Base-by-base conservation (phyloP, 2,888 invertebrate species). In the Tachystola acroxantha region DNA sequence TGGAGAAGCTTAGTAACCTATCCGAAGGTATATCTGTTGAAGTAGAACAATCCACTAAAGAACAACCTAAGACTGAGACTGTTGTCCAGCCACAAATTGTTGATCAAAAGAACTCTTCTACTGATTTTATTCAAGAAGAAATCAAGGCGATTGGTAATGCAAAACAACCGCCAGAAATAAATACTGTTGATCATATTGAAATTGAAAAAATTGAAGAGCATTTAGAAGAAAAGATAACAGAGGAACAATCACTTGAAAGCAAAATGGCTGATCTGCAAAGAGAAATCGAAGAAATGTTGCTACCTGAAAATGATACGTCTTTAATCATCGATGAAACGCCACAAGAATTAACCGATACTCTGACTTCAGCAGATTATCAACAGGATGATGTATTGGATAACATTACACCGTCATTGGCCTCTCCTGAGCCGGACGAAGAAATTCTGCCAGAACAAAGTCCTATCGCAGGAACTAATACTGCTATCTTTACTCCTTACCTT, bases 211-310 rank as follows among this genome's bases (percentile, higher is more conserved):
- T 45, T 14, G 37, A 48, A 27, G 12, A 9, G 26, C 37, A 36
- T 5, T 22, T 7, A 16, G 29, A 30, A 25, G 27, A 25, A 36
- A 68, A 64, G 40, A 65, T 78, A 39, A 62, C 69, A 12, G 81
- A 77, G 37, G 82, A 85, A 46, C 70, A 74, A 40, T 82, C 82
- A 1, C 68, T 85, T 34, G 86, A 85, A 54, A 71, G 68, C 50
- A 80, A 86, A 72, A 84, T 86, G 77, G 86, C 85, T 29, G 85
- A 82, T 45, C 64, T 86, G 36, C 85, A 84, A 60, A 67, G 80
- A 51, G 86, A 86, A 71, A 86, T 86, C 25, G 86, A 87, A 46
- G 85, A 86, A 66, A 77, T 85, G 77, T 48, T 86, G 20, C 48
- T 76, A 16, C 86, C 86, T 25, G 84, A 84, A 71, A 84, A 79